A percentile compares a stretch with the other conserved stretches of the same genome.
These are phyloP conservation scores for Quadriops clusia DNA, from an alignment of 2,888 invertebrate species.

Conservation along the genomic window DNA sequence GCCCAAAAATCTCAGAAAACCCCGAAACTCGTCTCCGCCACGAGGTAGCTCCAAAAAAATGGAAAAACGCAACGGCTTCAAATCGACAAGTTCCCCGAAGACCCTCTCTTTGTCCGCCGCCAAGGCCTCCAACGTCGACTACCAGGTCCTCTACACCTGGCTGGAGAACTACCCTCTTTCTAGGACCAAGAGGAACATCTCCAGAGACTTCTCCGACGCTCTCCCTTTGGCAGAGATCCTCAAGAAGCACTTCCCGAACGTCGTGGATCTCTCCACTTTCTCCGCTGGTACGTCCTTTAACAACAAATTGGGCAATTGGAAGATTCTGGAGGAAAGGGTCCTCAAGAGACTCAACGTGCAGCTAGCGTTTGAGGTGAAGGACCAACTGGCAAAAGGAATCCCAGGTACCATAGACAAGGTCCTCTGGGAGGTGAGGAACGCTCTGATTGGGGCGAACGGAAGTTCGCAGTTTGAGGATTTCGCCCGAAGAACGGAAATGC, in stretches of 20 bases:
- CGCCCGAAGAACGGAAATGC: too few relatives aligned
- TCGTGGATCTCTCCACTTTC: conserved; percentile 68
- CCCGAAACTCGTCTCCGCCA: too few relatives aligned
- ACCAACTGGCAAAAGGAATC: conserved; percentile 46
- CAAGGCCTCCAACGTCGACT: too few relatives aligned
- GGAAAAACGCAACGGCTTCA: too few relatives aligned
- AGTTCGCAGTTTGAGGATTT: too few relatives aligned
- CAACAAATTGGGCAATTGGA: conserved; percentile 64
- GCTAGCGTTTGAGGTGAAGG: conserved; percentile 45
- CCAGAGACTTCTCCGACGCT: conserved; percentile 65
- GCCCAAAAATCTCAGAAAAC: too few relatives aligned
- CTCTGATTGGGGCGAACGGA: too few relatives aligned
- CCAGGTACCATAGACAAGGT: conserved; percentile 53
- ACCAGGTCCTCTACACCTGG: conserved; percentile 40
- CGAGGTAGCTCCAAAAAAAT: too few relatives aligned
- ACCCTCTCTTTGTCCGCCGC: too few relatives aligned
- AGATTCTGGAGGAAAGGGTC: conserved; percentile 60
- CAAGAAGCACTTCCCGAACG: conserved; percentile 52
- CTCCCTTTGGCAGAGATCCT: conserved; percentile 62
- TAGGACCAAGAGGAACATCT: conserved; percentile 53
- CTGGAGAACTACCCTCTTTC: conserved; percentile 42
- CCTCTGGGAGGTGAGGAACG: conserved; percentile 45
- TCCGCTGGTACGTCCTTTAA: conserved; percentile 51
- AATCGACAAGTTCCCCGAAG: too few relatives aligned
- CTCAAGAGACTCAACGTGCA: conserved; percentile 48